Percentiles rank a stretch among this genome's conserved stretches.
Conservation (phyloP, 2,888 invertebrate genomes). For the Nephrotoma flavescens region DNA sequence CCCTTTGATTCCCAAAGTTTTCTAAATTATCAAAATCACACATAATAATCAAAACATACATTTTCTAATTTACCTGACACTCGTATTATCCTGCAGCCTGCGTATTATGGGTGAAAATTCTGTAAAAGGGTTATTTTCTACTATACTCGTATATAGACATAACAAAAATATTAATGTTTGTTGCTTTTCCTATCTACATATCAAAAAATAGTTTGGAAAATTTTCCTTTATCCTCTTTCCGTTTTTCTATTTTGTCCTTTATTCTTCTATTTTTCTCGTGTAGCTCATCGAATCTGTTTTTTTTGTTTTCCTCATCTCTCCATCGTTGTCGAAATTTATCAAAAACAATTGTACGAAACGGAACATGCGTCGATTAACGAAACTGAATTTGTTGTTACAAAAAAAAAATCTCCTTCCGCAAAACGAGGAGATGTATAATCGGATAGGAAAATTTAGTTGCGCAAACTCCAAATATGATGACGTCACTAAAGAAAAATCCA, state of each 20-base stretch:
- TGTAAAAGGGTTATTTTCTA: neutral
- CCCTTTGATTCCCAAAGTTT: neutral
- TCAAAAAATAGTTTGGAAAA: neutral
- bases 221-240: neutral
- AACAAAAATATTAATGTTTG: neutral
- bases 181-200: neutral
- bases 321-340: neutral
- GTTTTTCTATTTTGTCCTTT: neutral
- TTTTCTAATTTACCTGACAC: neutral
- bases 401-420: neutral
- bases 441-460: neutral
- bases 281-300: neutral
- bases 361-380: neutral
- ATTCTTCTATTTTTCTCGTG: too few species aligned
- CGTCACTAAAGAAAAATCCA: neutral
- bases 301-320: neutral
- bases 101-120: neutral
- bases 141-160: neutral
- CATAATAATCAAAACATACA: neutral
- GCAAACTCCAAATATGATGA: neutral
- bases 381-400: neutral
- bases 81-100: neutral
- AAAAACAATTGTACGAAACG: neutral
- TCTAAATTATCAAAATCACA: neutral
- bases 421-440: neutral